Evolutionary conservation across 1,140 invertebrate genomes (phyloP), one percentile per base, ranked within the genome.

Genomic region (Philopotamus ludificatus): DNA sequence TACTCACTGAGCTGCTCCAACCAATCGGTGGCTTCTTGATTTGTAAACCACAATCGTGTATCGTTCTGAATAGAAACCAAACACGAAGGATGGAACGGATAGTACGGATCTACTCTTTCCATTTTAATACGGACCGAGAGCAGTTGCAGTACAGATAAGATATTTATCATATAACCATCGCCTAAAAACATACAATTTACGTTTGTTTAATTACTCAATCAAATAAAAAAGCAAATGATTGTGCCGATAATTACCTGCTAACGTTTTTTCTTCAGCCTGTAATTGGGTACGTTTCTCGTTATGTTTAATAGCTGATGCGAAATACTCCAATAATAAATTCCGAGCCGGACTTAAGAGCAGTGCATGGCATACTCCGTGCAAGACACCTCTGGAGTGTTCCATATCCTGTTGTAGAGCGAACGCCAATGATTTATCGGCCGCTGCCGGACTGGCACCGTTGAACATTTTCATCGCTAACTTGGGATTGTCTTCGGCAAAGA

Each of bases 111-210:
- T 42, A 98, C 86, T 63, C 91, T 89, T 68, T 92, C 88, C 47
- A 93, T 72, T 76, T 91, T 91, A 22, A 93, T 91, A 79, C 94
- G 94, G 0, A 92, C 82, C 0, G 92, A 89, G 0, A 97, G 77
- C 74, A 91, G 85, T 76, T 98, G 95, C 51, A 99, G 76, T 10
- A 97, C 90, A 44, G 90, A 90, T 60, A 97, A 83, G 2, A 98
- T 76, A 81, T 98, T 98, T 26, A 98, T 77, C 89, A 97, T 95
- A 73, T 95, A 96, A 1, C 95, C 95, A 78, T 98, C 95, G 9
- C 91, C 79, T 81, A 73, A 0, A 69, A 68, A 64, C n/a, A 58
- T 15, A 54, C 49, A 20, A 8, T 9, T 8, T 20, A 47, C 18
- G 4, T 9, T 47, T 34, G 28, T 34, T 50, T 18, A 4, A 49